Evolutionary conservation across 2,113 vertebrate species (phyloP).

Genomic region (Austrofundulus limnaeus): DNA sequence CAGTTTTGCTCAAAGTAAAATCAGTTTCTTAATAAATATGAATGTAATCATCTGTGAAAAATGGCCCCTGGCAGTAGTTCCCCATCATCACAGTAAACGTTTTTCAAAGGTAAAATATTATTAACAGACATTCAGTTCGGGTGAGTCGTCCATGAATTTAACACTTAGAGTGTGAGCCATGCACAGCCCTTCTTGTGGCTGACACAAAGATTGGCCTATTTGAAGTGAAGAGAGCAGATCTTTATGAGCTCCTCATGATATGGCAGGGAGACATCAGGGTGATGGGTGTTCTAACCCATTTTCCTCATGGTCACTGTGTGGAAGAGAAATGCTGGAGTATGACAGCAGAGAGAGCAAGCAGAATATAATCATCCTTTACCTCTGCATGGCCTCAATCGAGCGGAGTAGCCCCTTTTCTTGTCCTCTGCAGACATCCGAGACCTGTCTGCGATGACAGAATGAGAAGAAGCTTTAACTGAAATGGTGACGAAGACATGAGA

Average conservation of each 20-base stretch:
- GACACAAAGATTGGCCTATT: conserved; percentile 60
- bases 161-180: conserved; percentile 4
- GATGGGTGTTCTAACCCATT: conserved; percentile 66
- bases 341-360: conserved; percentile 58
- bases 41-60: conserved; percentile 41
- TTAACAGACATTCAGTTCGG: not conserved
- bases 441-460: conserved; percentile 54
- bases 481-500: conserved; percentile 28
- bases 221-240: conserved; percentile 43
- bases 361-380: conserved; percentile 66
- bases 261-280: conserved; percentile 63
- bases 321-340: conserved; percentile 64
- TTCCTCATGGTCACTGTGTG: conserved; percentile 56
- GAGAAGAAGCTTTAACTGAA: conserved; percentile 49
- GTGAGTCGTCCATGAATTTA: conserved; percentile 6
- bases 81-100: conserved; percentile 13
- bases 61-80: conserved; percentile 6
- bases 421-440: conserved; percentile 44
- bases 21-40: no score
- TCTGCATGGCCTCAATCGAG: conserved; percentile 50
- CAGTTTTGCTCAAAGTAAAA: conserved; percentile 34
- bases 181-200: conserved; percentile 31
- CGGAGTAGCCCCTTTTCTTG: conserved; percentile 19
- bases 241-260: conserved; percentile 63
- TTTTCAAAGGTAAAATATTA: conserved; percentile 16